phyloP scores from a whole-genome alignment of 2,888 invertebrate species.

The Agrochola litura region DNA sequence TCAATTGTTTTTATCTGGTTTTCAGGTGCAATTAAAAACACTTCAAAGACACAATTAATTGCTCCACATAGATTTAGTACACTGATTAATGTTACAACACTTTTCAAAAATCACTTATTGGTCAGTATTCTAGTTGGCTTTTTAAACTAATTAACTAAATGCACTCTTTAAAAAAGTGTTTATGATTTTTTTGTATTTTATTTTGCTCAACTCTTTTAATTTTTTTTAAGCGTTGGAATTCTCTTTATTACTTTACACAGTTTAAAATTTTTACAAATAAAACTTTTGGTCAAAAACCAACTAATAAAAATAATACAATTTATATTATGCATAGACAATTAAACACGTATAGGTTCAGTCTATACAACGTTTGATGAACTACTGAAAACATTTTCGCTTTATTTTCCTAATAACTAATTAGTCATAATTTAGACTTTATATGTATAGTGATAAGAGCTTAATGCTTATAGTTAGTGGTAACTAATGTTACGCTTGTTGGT shows the following conservation, averaged over 20 bases:
- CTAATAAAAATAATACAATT: neutral
- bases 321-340: neutral
- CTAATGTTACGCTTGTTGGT: slow-evolving; percentile 9
- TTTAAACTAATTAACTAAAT: neutral
- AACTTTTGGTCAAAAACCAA: neutral
- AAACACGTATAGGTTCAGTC: neutral
- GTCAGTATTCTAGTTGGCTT: neutral
- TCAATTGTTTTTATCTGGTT: neutral
- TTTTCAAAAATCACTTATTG: neutral
- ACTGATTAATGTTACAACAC: neutral
- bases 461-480: slow-evolving; percentile 9
- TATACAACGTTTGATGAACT: neutral
- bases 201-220: too few relatives aligned
- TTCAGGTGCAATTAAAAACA: neutral
- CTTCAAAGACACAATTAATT: neutral
- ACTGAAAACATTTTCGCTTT: slow-evolving; percentile 14
- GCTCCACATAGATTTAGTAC: neutral
- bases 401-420: slow-evolving; percentile 57
- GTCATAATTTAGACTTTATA: slow-evolving; percentile 55
- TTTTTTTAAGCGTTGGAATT: neutral
- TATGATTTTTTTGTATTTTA: too few relatives aligned
- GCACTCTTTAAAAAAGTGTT: too few relatives aligned
- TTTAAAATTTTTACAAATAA: neutral
- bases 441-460: slow-evolving; percentile 34
- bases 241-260: neutral